Conservation (phyloP, 2,888 invertebrate species). For the Sesia apiformis region DNA sequence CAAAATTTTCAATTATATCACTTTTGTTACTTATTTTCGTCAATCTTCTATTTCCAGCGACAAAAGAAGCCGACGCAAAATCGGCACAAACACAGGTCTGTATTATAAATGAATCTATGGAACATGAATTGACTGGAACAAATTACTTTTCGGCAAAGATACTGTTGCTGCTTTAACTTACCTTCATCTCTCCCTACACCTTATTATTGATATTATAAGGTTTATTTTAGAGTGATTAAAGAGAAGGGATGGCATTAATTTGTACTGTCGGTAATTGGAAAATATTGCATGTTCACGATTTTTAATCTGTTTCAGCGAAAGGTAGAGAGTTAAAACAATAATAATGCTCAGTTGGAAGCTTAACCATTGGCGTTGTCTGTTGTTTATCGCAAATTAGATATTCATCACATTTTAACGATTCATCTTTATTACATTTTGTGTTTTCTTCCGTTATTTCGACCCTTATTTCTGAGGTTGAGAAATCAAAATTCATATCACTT, state of each 20-base stretch:
- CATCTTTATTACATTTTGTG: too few species aligned
- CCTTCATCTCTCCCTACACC: background rate
- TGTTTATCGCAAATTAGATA: too few species aligned
- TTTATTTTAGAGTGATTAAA: background rate
- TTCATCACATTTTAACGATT: too few species aligned
- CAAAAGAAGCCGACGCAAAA: background rate
- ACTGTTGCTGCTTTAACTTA: background rate
- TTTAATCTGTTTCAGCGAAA: background rate
- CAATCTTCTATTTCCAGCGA: background rate
- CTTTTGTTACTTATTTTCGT: background rate
- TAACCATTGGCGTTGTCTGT: too few species aligned
- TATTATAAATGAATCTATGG: background rate
- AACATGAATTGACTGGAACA: background rate
- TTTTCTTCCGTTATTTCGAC: too few species aligned
- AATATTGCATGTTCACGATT: background rate
- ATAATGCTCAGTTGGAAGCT: too few species aligned
- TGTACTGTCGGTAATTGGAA: background rate
- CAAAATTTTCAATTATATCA: background rate
- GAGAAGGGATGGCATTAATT: background rate
- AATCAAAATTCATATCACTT: too few species aligned
- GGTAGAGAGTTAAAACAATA: too few species aligned
- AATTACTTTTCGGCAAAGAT: background rate
- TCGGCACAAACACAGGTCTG: background rate
- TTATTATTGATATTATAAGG: background rate
- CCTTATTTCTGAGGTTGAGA: too few species aligned